Base-by-base conservation (phyloP, 2,113 vertebrate genomes). In the Turdus rufiventris region DNA sequence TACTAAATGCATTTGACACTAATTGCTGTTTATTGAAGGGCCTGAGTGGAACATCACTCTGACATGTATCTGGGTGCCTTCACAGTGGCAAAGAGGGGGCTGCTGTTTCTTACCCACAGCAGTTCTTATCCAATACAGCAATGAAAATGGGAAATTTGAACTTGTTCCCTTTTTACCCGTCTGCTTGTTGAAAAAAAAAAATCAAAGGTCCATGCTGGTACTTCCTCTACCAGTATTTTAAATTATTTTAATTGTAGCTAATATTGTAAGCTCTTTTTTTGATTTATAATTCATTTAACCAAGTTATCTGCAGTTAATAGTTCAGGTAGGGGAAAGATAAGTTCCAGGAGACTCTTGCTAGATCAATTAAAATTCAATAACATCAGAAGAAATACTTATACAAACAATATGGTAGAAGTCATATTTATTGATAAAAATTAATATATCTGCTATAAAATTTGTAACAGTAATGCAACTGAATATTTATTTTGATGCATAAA, bases 351-450 rank as follows among this genome's bases (percentile, higher is more conserved):
- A 76, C 24, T 57, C 25, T 78, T 75, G 6, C 5, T 71, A 63
- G 24, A 63, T 40, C 9, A 6, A 61, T 50, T 92, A 77, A 42
- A 89, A 65, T 31, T 67, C 62, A 91, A 62, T 70, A 90, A n/a
- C 3, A 2, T 74, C 40, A 70, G 82, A 96, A 93, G 63, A 97
- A 96, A 78, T 93, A 91, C 74, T 70, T 88, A 57, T 6, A 82
- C 88, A 96, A 87, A 76, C 91, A 90, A 93, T 97, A 95, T 95
- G 97, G 97, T 96, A 97, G 97, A 98, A 98, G 97, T 98, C 94
- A 96, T 97, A 98, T 98, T 98, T 98, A 98, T 98, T 98, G 98
- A 94, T 97, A 98, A 98, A 98, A 97, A 97, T 98, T 98, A 98
- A 97, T 97, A 98, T 98, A 94, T 98, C 97, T 98, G 97, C 98